Conservation (phyloP, 2,113 vertebrate genomes). For the Prochilodus magdalenae region DNA sequence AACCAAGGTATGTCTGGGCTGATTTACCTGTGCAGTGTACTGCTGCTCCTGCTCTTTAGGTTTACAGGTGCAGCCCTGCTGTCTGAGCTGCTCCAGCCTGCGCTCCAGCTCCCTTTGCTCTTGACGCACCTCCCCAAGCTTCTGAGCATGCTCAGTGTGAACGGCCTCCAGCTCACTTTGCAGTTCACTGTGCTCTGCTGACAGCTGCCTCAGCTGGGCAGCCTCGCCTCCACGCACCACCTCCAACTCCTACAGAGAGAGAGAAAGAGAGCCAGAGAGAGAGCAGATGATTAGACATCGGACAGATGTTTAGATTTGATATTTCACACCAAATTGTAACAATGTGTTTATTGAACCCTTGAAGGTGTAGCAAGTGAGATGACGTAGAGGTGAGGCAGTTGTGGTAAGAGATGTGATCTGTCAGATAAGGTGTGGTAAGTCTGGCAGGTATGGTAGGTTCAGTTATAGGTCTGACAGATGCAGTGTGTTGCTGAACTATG, state of each 20-base stretch:
- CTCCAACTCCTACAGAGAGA: slow-evolving; percentile 78
- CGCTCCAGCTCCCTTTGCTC: slow-evolving; percentile 95
- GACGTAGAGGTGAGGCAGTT: neutral
- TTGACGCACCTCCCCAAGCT: slow-evolving; percentile 90
- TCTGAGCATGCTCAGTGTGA: slow-evolving; percentile 91
- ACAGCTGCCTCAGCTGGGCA: slow-evolving; percentile 87
- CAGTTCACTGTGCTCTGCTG: slow-evolving; percentile 88
- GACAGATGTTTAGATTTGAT: no score
- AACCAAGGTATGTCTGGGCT: neutral
- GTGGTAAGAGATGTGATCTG: no score
- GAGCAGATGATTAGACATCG: no score
- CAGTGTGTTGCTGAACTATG: no score
- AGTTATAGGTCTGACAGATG: no score
- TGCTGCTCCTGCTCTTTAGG: slow-evolving; percentile 91
- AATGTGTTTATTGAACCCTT: no score
- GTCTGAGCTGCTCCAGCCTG: slow-evolving; percentile 92
- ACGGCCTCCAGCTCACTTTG: slow-evolving; percentile 92
- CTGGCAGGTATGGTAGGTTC: no score
- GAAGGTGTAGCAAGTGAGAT: no score
- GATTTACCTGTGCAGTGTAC: slow-evolving; percentile 90
- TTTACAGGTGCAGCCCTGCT: slow-evolving; percentile 92
- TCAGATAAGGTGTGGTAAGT: neutral
- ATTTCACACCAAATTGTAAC: no score
- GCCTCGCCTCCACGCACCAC: slow-evolving; percentile 84
- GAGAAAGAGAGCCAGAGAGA: neutral